These are phyloP conservation scores for Hippocampus abdominalis DNA, from an alignment of 2,113 vertebrate genomes.

Conservation along the genomic window DNA sequence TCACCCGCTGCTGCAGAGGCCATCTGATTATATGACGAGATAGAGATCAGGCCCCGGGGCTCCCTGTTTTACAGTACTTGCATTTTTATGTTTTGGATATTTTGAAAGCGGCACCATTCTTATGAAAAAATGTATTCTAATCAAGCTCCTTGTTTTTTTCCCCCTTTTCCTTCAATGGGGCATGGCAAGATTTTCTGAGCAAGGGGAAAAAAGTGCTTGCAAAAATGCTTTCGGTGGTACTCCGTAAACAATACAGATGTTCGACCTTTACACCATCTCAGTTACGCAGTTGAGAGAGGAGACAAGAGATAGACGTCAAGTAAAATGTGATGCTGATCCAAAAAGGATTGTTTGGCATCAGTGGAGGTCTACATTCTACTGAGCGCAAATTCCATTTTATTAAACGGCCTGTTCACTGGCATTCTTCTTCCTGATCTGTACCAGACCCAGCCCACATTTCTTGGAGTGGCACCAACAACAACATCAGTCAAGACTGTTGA, in stretches of 20 bases:
- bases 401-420: background rate
- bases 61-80: background rate
- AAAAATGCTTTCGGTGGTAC: too few relatives aligned
- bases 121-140: too few relatives aligned
- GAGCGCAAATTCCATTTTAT: background rate
- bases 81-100: too few relatives aligned
- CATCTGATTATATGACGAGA: background rate
- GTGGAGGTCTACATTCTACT: background rate
- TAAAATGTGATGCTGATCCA: background rate
- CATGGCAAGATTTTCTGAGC: too few relatives aligned
- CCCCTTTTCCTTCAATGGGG: too few relatives aligned
- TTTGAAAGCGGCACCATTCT: too few relatives aligned
- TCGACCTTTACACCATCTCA: background rate
- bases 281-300: background rate
- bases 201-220: too few relatives aligned
- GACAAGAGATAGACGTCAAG: background rate
- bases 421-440: background rate
- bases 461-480: background rate
- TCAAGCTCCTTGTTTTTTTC: too few relatives aligned
- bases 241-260: too few relatives aligned
- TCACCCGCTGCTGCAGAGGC: slow-evolving; percentile 48
- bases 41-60: background rate
- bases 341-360: background rate
- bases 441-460: background rate
- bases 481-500: background rate